Conservation (phyloP, 2,888 invertebrate species). For the Linyphia triangularis region DNA sequence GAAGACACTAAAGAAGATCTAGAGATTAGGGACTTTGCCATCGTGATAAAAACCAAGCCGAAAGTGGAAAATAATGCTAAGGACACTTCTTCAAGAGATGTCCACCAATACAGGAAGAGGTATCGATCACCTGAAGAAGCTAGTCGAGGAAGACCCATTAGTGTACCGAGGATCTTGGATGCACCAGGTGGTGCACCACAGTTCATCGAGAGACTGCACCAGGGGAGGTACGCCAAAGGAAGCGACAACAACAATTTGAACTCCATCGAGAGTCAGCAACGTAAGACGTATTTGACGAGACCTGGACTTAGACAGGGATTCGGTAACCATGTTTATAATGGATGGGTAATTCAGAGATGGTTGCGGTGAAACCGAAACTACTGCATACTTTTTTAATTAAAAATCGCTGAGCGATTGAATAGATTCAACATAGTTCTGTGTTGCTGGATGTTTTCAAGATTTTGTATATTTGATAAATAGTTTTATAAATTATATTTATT, state of each 20-base stretch:
- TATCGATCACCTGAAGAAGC: background rate
- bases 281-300: background rate
- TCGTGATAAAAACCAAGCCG: slow-evolving; percentile 55
- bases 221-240: background rate
- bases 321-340: slow-evolving; percentile 32
- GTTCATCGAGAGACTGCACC: slow-evolving; percentile 42
- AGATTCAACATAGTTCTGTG: background rate
- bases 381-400: background rate
- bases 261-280: slow-evolving; percentile 19
- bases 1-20: background rate
- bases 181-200: slow-evolving; percentile 46
- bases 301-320: background rate
- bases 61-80: background rate
- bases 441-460: background rate
- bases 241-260: slow-evolving; percentile 7
- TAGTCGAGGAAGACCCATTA: background rate
- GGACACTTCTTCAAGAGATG: too few relatives aligned
- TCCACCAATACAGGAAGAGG: background rate
- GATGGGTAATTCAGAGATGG: slow-evolving; percentile 41
- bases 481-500: background rate
- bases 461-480: background rate
- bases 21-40: slow-evolving; percentile 50
- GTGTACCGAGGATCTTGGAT: slow-evolving; percentile 36
- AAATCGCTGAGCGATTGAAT: slow-evolving; percentile 19
- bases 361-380: background rate